Base-by-base conservation (phyloP, 2,113 vertebrate genomes). In the Ochotona princeps region DNA sequence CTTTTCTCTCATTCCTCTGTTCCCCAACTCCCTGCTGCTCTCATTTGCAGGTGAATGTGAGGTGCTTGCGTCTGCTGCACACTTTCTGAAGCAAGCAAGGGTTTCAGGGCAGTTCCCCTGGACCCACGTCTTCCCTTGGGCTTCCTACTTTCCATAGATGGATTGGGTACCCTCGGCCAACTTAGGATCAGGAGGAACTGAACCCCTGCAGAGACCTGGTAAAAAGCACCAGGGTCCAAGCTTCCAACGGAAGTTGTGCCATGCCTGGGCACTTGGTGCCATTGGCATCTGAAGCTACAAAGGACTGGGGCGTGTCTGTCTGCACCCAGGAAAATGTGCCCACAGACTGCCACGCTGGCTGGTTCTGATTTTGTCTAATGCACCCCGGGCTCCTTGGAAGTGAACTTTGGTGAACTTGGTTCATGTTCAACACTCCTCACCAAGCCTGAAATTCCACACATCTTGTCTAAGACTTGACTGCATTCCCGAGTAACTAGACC, bases 281-380 rank as follows among this genome's bases (percentile, higher is more conserved):
- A 80, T 89, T 95, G 92, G 80, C 63, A 84, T 91, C 76, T 78
- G 73, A 90, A 94, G 83, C 60, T 38, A 32, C n/a, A 49, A 32
- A 84, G 44, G 51, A 20, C 44, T 38, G 30, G 11, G 30, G n/a
- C 35, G 21, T 9, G 20, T 69, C 30, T 73, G 57, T 83, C 89
- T 51, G 13, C 63, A 78, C 86, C 23, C 18, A 30, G 84, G 83
- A 86, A 49, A 81, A 30, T 15, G 10, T 28, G 30, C 54, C 35
- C 74, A 44, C 35, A 65, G 32, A 8, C 57, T 44, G 8, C 35
- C n/a, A 32, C 67, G 10, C 81, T 1, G 2, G 44, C 72, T 89
- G 89, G 15, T 61, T 92, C 72, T 94, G 93, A 95, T 84, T 96
- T 87, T n/a, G 6, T 35, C 90, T 92, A 87, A 83, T 60, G 84